These are phyloP conservation scores for Apis florea DNA, from an alignment of 1,140 invertebrate species.

Conservation along the genomic window DNA sequence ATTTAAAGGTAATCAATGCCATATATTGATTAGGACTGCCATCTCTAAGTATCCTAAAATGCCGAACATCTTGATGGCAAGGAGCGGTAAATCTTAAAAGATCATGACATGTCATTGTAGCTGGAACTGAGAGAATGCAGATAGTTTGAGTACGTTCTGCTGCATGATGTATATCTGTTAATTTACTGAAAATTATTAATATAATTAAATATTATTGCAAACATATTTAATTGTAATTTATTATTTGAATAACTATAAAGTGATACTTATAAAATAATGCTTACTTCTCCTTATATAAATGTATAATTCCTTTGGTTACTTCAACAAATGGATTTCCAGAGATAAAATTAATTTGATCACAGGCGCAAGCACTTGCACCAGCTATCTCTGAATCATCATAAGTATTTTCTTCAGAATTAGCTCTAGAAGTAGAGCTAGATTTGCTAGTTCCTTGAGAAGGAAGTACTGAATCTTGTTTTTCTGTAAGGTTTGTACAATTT, in stretches of 20 bases:
- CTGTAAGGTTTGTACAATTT: constrained; percentile 82
- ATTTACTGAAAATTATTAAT: constrained; percentile 77
- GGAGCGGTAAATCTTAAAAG: constrained; percentile 96
- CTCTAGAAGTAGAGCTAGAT: constrained; percentile 70
- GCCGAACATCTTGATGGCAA: constrained; percentile 93
- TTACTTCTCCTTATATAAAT: constrained; percentile 97
- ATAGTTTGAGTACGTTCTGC: constrained; percentile 90
- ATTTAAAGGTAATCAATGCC: constrained; percentile 93
- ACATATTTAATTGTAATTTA: not conserved
- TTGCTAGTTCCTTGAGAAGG: constrained; percentile 69
- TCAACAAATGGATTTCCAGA: constrained; percentile 98
- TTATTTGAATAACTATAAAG: constrained; percentile 1
- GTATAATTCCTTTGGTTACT: constrained; percentile 96
- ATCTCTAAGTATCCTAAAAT: constrained; percentile 94
- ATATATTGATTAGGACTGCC: constrained; percentile 97
- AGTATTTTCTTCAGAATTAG: constrained; percentile 77
- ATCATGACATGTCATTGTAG: constrained; percentile 95
- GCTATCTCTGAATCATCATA: constrained; percentile 74
- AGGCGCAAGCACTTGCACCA: constrained; percentile 68
- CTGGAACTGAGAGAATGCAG: constrained; percentile 95
- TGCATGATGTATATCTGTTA: constrained; percentile 84
- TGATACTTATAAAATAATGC: constrained; percentile 53
- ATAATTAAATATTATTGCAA: constrained; percentile 22
- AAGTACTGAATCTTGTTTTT: constrained; percentile 72
- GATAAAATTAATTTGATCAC: constrained; percentile 90